Percentiles rank a stretch among this genome's conserved stretches.
Conservation (phyloP, 2,797 vertebrate genomes). For the Cynodonichthys magdalenae region DNA sequence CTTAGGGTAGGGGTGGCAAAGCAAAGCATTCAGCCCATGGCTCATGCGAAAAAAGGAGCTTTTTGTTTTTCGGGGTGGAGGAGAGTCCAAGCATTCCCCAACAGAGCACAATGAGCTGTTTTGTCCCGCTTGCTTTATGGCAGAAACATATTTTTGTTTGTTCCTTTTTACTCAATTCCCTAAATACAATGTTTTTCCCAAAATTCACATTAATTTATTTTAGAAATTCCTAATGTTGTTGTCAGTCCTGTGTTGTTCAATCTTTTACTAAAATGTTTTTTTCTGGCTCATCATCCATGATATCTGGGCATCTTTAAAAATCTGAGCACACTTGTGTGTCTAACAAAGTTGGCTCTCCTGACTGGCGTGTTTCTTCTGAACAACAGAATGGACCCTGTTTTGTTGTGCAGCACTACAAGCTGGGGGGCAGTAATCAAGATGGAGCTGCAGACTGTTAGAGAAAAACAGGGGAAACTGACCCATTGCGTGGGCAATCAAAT, state of each 20-base stretch:
- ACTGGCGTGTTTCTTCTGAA: slow-evolving; percentile 89
- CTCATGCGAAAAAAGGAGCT: slow-evolving; percentile 82
- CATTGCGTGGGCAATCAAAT: slow-evolving; percentile 81
- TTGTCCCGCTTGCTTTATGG: slow-evolving; percentile 84
- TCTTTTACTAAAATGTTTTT: slow-evolving; percentile 47
- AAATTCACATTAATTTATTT: background rate
- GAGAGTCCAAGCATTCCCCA: slow-evolving; percentile 90
- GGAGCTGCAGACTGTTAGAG: slow-evolving; percentile 87
- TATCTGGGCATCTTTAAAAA: slow-evolving; percentile 89
- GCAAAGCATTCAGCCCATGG: slow-evolving; percentile 96
- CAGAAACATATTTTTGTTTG: slow-evolving; percentile 81
- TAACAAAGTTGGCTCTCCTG: slow-evolving; percentile 87
- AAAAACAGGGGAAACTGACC: slow-evolving; percentile 76
- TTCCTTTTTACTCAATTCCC: slow-evolving; percentile 79
- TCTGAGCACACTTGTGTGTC: slow-evolving; percentile 89
- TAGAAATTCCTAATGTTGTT: background rate
- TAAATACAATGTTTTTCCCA: background rate
- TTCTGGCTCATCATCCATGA: slow-evolving; percentile 87
- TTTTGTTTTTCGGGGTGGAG: slow-evolving; percentile 93
- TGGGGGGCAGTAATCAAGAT: slow-evolving; percentile 90
- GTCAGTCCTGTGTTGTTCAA: slow-evolving; percentile 7
- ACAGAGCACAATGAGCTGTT: slow-evolving; percentile 92
- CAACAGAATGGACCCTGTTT: slow-evolving; percentile 93
- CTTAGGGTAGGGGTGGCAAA: slow-evolving; percentile 97
- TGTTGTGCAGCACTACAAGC: slow-evolving; percentile 87